Conservation (phyloP, 1,140 invertebrate species). For the Pseudomyrmex dendroicus region DNA sequence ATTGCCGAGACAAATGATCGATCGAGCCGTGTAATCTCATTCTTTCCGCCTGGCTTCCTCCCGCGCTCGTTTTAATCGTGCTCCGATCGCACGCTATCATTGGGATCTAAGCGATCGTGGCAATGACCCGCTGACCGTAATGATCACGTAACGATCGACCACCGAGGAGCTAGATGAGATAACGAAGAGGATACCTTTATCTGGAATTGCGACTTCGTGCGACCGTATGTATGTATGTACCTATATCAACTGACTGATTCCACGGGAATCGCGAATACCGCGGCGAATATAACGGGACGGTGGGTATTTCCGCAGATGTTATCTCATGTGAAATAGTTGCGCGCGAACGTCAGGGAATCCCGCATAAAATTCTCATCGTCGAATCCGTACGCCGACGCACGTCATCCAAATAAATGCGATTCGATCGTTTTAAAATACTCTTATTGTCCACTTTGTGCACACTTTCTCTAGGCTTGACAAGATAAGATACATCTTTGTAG, state of each 20-base stretch:
- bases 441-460: background rate
- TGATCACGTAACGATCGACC: slow-evolving; percentile 75
- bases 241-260: slow-evolving; percentile 62
- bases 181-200: slow-evolving; percentile 71
- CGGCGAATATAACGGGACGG: slow-evolving; percentile 37
- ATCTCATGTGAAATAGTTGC: slow-evolving; percentile 69
- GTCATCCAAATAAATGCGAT: slow-evolving; percentile 54
- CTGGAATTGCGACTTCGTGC: slow-evolving; percentile 67
- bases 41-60: slow-evolving; percentile 45
- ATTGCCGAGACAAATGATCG: slow-evolving; percentile 52
- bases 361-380: slow-evolving; percentile 57
- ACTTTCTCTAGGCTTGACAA: background rate
- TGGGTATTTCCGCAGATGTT: slow-evolving; percentile 68
- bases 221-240: slow-evolving; percentile 48
- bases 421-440: slow-evolving; percentile 24
- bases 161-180: slow-evolving; percentile 70
- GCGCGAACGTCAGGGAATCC: slow-evolving; percentile 5
- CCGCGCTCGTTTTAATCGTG: slow-evolving; percentile 68
- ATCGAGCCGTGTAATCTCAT: slow-evolving; percentile 56
- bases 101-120: slow-evolving; percentile 73
- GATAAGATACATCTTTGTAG: background rate
- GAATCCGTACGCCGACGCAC: slow-evolving; percentile 49
- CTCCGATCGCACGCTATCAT: slow-evolving; percentile 68
- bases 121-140: slow-evolving; percentile 76
- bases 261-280: slow-evolving; percentile 50